These are phyloP conservation scores for Stegodyphus dumicola DNA, from an alignment of 1,140 invertebrate species.

Conservation along the genomic window DNA sequence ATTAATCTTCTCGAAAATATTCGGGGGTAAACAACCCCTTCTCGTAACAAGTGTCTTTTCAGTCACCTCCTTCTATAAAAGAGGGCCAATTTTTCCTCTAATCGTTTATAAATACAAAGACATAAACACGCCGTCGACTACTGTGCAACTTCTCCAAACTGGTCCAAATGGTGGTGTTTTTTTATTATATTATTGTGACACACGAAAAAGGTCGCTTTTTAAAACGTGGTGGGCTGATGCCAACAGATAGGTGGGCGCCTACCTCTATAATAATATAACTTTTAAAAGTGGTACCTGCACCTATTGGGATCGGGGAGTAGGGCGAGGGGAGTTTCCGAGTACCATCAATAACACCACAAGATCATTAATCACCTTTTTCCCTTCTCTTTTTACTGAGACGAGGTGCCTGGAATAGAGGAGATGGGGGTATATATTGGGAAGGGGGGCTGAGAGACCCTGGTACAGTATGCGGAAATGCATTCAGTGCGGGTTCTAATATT, in stretches of 20 bases:
- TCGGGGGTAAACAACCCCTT: slow-evolving; percentile 33
- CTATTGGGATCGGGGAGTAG: not conserved
- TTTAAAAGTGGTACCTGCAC: slow-evolving; percentile 43
- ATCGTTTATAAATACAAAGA: not conserved
- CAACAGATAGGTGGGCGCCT: not conserved
- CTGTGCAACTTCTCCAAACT: not conserved
- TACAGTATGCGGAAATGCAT: slow-evolving; percentile 46
- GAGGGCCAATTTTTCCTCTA: too few species aligned
- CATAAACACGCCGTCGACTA: slow-evolving; percentile 15
- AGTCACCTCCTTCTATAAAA: too few species aligned
- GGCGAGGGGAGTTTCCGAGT: slow-evolving; percentile 42
- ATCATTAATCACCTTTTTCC: slow-evolving; percentile 51
- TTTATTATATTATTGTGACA: not conserved
- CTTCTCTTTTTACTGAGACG: not conserved
- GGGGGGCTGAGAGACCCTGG: not conserved
- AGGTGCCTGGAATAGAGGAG: not conserved
- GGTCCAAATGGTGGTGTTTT: not conserved
- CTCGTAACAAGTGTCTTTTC: slow-evolving; percentile 14
- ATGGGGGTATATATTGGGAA: not conserved
- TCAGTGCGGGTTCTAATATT: slow-evolving; percentile 43
- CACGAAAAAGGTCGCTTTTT: too few species aligned
- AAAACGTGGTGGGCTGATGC: slow-evolving; percentile 4
- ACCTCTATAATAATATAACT: slow-evolving; percentile 12
- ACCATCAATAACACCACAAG: slow-evolving; percentile 53
- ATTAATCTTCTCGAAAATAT: slow-evolving; percentile 24